Evolutionary conservation across 2,797 vertebrate genomes (phyloP).

Genomic region (Sibirionetta formosa): DNA sequence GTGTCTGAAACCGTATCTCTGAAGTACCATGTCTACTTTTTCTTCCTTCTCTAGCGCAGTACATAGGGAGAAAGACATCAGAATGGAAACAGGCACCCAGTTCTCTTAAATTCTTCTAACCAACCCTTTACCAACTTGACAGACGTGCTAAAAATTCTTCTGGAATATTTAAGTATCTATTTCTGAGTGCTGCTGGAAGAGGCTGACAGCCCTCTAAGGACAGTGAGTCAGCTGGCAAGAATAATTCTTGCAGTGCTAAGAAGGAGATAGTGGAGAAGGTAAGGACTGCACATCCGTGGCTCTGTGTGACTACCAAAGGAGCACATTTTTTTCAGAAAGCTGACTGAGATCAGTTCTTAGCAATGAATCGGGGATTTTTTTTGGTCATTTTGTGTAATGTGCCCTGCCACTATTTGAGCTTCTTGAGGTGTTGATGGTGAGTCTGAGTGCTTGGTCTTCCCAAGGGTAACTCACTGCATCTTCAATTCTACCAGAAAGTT

Average conservation of each 20-base stretch:
- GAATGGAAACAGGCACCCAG: background rate
- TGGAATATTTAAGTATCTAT: background rate
- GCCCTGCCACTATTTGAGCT: background rate
- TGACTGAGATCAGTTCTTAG: background rate
- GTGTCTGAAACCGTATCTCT: background rate
- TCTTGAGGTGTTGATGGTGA: background rate
- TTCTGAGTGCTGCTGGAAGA: background rate
- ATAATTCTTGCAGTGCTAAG: background rate
- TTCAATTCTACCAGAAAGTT: background rate
- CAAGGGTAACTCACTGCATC: background rate
- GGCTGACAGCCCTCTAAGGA: constrained; percentile 10
- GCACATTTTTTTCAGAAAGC: background rate
- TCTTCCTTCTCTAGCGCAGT: background rate
- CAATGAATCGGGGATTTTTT: background rate
- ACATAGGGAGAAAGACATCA: background rate
- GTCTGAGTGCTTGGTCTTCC: background rate
- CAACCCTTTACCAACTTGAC: background rate
- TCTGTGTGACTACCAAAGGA: background rate
- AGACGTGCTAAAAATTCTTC: background rate
- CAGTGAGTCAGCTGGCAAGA: constrained; percentile 37
- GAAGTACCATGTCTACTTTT: background rate
- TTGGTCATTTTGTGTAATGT: background rate
- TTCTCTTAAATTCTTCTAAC: background rate
- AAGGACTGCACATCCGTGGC: background rate
- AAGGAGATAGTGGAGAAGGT: background rate